Conservation (phyloP, 2,888 invertebrate genomes). For the Stenolophus ochropezus region DNA sequence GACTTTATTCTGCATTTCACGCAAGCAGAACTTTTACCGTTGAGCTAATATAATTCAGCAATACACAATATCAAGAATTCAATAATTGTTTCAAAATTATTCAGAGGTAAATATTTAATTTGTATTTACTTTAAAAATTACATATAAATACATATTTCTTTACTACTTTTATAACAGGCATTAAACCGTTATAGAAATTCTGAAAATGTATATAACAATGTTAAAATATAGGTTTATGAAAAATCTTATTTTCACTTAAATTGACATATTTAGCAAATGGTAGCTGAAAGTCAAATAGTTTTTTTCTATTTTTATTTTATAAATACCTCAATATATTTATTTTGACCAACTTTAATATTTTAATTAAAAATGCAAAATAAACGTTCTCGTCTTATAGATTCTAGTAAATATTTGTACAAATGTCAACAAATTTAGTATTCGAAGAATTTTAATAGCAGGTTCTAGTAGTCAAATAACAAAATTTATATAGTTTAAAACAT, state of each 20-base stretch:
- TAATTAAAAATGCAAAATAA: neutral
- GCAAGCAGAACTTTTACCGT: neutral
- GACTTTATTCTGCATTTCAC: constrained; percentile 35
- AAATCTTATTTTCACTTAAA: no score
- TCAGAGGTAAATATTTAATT: no score
- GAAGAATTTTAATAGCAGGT: neutral
- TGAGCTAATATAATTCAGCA: neutral
- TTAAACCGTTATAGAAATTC: no score
- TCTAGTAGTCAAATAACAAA: neutral
- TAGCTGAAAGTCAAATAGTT: no score
- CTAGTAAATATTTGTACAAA: neutral
- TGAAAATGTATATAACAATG: no score
- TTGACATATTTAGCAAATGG: no score
- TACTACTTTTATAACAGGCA: no score
- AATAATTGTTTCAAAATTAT: neutral
- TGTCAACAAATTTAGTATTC: neutral
- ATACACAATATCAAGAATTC: neutral
- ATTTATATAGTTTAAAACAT: neutral
- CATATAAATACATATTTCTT: no score
- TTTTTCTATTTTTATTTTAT: no score
- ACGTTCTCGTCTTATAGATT: neutral
- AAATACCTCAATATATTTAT: neutral
- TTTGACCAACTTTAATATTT: neutral
- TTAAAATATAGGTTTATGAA: no score
- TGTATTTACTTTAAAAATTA: no score